Percentiles rank a stretch among this genome's conserved stretches.
These are phyloP conservation scores for Erpetoichthys calabaricus DNA, from an alignment of 2,797 vertebrate genomes.

Conservation along the genomic window DNA sequence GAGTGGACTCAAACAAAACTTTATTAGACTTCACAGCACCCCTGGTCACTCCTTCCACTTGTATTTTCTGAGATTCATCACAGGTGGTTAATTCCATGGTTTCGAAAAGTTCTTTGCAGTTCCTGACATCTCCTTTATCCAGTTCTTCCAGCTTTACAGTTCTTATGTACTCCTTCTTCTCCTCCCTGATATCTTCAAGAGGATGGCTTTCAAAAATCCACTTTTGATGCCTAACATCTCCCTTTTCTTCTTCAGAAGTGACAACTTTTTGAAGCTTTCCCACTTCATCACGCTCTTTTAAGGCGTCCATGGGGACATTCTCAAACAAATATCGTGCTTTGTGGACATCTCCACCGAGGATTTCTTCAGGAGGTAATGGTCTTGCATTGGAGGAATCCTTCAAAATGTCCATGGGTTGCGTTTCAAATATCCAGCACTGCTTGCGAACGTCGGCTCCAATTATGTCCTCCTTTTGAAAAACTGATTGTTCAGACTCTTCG, in stretches of 20 bases:
- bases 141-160: slow-evolving; percentile 73
- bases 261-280: slow-evolving; percentile 62
- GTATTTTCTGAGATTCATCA: slow-evolving; percentile 61
- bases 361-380: slow-evolving; percentile 43
- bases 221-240: slow-evolving; percentile 77
- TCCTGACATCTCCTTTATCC: slow-evolving; percentile 69
- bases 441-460: slow-evolving; percentile 65
- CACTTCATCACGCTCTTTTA: slow-evolving; percentile 64
- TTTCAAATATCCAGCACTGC: slow-evolving; percentile 84
- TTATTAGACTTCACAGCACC: slow-evolving; percentile 73
- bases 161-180: slow-evolving; percentile 56
- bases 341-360: slow-evolving; percentile 69
- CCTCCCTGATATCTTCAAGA: slow-evolving; percentile 72
- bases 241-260: slow-evolving; percentile 64
- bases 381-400: slow-evolving; percentile 57
- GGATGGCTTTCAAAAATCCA: slow-evolving; percentile 80
- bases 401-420: slow-evolving; percentile 67
- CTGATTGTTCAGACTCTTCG: slow-evolving; percentile 47
- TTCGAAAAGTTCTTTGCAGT: slow-evolving; percentile 73
- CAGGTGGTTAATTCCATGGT: slow-evolving; percentile 49
- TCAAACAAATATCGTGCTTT: slow-evolving; percentile 77
- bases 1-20: slow-evolving; percentile 71
- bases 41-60: slow-evolving; percentile 60
- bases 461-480: slow-evolving; percentile 52
- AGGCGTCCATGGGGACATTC: slow-evolving; percentile 56